Percentiles rank a stretch among this genome's conserved stretches.
Conservation (phyloP, 1,140 invertebrate species). For the Halictus rubicundus region DNA sequence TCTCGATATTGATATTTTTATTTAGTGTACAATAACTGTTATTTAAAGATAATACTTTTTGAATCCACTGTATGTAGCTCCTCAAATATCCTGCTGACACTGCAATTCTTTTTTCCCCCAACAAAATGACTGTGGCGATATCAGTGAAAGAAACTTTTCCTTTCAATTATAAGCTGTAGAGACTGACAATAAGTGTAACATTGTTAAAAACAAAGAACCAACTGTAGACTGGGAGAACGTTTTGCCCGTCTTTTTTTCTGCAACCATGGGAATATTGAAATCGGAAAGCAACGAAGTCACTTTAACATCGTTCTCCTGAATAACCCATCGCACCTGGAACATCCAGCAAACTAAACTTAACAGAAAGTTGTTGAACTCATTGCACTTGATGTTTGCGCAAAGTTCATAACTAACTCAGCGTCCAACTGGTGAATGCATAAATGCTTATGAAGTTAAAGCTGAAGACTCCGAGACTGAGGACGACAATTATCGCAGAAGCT, state of each 20-base stretch:
- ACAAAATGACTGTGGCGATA: too few species aligned
- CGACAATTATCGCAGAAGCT: neutral
- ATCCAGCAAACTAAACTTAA: neutral
- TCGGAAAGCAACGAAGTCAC: neutral
- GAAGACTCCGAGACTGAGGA: neutral
- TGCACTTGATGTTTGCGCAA: slow-evolving; percentile 6
- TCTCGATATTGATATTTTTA: too few species aligned
- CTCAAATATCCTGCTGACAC: too few species aligned
- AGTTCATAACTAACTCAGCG: slow-evolving; percentile 2
- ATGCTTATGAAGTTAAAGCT: neutral
- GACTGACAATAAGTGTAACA: too few species aligned
- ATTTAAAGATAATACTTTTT: too few species aligned
- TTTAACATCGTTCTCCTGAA: neutral
- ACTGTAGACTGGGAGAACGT: too few species aligned
- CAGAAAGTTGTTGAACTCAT: neutral
- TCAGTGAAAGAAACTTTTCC: too few species aligned
- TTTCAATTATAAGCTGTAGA: too few species aligned
- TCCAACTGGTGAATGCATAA: slow-evolving; percentile 3
- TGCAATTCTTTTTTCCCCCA: too few species aligned
- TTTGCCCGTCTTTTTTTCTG: neutral
- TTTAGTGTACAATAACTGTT: too few species aligned
- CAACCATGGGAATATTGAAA: neutral
- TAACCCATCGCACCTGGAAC: slow-evolving; percentile 2
- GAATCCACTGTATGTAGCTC: too few species aligned
- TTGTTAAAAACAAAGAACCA: neutral